Conservation (phyloP, 2,113 vertebrate species). For the Mesitornis unicolor region DNA sequence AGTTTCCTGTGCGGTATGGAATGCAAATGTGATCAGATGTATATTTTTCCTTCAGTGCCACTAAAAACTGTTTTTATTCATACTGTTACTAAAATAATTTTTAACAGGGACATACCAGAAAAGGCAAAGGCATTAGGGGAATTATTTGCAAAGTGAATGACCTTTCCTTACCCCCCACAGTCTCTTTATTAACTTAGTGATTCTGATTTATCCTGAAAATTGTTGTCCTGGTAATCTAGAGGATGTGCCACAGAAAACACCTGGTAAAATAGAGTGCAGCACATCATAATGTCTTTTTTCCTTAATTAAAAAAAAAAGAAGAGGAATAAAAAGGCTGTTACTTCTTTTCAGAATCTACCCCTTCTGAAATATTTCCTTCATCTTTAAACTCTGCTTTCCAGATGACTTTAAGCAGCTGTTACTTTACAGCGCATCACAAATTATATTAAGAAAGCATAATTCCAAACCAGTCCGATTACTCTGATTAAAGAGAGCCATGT, state of each 20-base stretch:
- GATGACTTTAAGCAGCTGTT: conserved; percentile 65
- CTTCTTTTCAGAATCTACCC: background rate
- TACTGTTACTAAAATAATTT: background rate
- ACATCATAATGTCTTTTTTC: background rate
- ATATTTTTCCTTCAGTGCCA: background rate
- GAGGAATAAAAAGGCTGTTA: background rate
- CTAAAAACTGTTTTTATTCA: background rate
- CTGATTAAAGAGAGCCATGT: background rate
- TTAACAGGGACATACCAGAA: background rate
- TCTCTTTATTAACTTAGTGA: background rate
- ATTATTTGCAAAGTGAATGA: background rate
- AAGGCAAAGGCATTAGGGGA: background rate
- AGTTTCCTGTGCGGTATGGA: background rate
- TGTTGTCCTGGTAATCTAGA: background rate
- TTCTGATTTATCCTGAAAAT: background rate
- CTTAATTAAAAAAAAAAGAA: background rate
- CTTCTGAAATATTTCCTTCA: conserved; percentile 51
- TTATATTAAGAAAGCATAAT: conserved; percentile 11
- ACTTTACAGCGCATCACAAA: conserved; percentile 5
- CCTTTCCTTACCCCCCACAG: background rate
- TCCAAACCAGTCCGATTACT: background rate
- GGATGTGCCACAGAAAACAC: background rate
- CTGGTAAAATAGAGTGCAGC: background rate
- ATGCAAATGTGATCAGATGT: background rate
- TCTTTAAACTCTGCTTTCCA: conserved; percentile 65